A percentile compares a stretch with the other conserved stretches of the same genome.
phyloP scores from a whole-genome alignment of 2,888 invertebrate genomes.

The Cistogaster globosa region DNA sequence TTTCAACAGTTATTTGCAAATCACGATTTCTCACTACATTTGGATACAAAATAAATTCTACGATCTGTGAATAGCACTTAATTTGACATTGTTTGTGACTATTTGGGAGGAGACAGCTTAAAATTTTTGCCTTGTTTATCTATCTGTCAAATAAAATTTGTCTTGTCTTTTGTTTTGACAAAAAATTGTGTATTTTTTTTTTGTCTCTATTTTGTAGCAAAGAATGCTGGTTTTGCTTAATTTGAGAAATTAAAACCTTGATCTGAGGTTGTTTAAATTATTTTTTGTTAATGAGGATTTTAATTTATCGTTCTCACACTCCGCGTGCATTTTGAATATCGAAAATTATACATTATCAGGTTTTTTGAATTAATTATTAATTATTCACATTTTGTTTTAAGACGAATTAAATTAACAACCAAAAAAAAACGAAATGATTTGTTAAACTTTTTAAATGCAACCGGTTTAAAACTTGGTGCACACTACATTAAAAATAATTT shows the following conservation, averaged over 20 bases:
- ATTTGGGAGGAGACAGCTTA: background rate
- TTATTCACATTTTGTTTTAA: too few relatives aligned
- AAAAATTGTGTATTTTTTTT: background rate
- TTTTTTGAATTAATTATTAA: background rate
- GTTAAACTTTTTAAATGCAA: too few relatives aligned
- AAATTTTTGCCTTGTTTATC: background rate
- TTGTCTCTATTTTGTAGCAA: slow-evolving; percentile 12
- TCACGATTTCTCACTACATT: too few relatives aligned
- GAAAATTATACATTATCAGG: slow-evolving; percentile 14
- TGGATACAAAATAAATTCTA: too few relatives aligned
- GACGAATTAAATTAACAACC: too few relatives aligned
- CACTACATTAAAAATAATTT: too few relatives aligned
- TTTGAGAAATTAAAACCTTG: slow-evolving; percentile 40
- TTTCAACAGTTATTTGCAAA: too few relatives aligned
- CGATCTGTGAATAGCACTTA: too few relatives aligned
- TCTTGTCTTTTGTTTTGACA: slow-evolving; percentile 1
- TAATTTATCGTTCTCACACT: slow-evolving; percentile 42
- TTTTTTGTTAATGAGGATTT: slow-evolving; percentile 3
- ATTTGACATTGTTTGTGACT: too few relatives aligned
- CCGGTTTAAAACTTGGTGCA: too few relatives aligned
- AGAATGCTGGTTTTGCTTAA: slow-evolving; percentile 31
- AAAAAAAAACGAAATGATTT: too few relatives aligned
- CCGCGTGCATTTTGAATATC: slow-evolving; percentile 2
- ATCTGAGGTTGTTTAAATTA: slow-evolving; percentile 12
- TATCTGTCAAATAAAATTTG: background rate